Evolutionary conservation across 1,140 invertebrate species (phyloP), one percentile per base, ranked within the genome.

Genomic region (Drosophila parabipectinata): DNA sequence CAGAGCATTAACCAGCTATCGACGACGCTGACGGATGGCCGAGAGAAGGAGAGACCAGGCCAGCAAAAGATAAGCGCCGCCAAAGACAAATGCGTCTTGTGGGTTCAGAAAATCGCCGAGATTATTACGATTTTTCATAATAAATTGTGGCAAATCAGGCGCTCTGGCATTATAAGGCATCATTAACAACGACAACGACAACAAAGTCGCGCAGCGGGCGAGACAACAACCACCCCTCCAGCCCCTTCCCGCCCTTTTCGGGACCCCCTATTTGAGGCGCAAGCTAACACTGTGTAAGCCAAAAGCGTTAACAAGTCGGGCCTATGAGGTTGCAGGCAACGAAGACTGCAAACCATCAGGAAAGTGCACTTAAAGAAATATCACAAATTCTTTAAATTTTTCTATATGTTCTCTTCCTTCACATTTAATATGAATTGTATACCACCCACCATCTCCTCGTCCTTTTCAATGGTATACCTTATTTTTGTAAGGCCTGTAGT

Each of bases 91-190:
- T 88, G 83, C 83, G 83, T 88, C 83, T 88, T 88, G 83, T 88
- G 83, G 83, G 83, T 88, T 88, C 83, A 88, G 60, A 79, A 73
- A 85, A 85, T 88, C 83, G 77, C 83, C 45, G 61, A 88, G 83
- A 88, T 88, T 88, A 88, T 79, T 80, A 81, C 72, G 72, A 90
- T 90, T 90, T 74, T 90, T 82, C 87, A 90, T 90, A 90, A 90
- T 90, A 90, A 90, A 90, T 90, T 85, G 87, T 90, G 75, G 85
- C 87, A 90, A 90, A 90, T 90, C 85, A 90, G 85, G 78, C 78
- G 81, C 78, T 75, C 79, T 90, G 85, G 87, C 85, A 90, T 90
- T 79, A 90, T 90, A 82, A 90, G 81, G 78, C 85, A 90, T 90
- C 85, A 90, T 90, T 90, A 90, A 90, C 78, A 82, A 80, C 69